Evolutionary conservation across 2,888 invertebrate species (phyloP).

Genomic region (Caenorhabditis sinica): DNA sequence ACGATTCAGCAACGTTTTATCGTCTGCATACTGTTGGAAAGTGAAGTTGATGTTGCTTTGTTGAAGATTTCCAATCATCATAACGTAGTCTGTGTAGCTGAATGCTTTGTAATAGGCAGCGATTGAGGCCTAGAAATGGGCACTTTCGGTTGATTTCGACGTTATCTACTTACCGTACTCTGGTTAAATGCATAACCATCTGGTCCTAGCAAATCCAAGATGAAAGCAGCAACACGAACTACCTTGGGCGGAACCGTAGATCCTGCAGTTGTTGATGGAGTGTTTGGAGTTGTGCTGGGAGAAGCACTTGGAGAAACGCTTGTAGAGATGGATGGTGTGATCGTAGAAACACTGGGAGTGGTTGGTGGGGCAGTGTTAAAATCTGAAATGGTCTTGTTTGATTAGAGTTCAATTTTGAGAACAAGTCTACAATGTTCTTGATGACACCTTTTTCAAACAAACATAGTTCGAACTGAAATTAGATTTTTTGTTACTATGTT

Average conservation of each 20-base stretch:
- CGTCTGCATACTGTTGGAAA: slow-evolving; percentile 31
- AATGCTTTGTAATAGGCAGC: slow-evolving; percentile 29
- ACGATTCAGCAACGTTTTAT: not conserved
- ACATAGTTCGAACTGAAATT: too few species aligned
- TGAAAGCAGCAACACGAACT: slow-evolving; percentile 44
- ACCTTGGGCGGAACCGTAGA: slow-evolving; percentile 8
- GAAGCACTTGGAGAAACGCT: not conserved
- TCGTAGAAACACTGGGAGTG: not conserved
- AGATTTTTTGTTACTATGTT: too few species aligned
- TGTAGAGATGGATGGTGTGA: not conserved
- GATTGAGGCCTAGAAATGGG: slow-evolving; percentile 19
- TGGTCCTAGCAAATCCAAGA: slow-evolving; percentile 50
- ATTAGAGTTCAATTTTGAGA: too few species aligned
- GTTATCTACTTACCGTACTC: slow-evolving; percentile 29
- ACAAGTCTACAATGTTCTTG: too few species aligned
- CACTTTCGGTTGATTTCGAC: too few species aligned
- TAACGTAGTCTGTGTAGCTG: slow-evolving; percentile 17
- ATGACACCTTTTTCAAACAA: too few species aligned
- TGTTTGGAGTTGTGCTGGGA: not conserved
- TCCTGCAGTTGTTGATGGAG: not conserved
- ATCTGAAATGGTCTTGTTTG: too few species aligned
- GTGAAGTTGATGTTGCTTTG: not conserved
- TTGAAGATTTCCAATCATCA: slow-evolving; percentile 27
- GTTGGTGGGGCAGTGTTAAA: too few species aligned
- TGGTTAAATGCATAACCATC: slow-evolving; percentile 57